These are phyloP conservation scores for Poecile montanus DNA, from an alignment of 2,797 vertebrate genomes.

Conservation along the genomic window DNA sequence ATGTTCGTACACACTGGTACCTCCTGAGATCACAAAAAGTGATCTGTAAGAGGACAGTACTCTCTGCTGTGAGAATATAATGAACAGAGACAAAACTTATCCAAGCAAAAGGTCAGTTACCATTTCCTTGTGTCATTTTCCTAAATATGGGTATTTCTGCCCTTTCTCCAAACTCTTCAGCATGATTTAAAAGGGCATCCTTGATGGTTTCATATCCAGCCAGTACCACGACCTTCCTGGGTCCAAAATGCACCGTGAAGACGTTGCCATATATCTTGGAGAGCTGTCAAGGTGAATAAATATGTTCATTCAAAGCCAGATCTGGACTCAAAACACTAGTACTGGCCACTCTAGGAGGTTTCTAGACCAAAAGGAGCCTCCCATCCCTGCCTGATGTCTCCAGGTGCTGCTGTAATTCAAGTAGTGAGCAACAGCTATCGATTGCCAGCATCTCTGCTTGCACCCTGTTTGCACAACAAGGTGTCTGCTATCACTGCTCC, in stretches of 20 bases:
- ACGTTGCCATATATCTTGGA: constrained; percentile 68
- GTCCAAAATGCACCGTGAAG: constrained; percentile 74
- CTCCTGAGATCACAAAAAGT: not conserved
- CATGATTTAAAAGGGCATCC: constrained; percentile 73
- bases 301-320: not conserved
- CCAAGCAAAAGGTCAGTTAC: constrained; percentile 6
- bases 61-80: not conserved
- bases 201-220: constrained; percentile 73
- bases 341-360: not conserved
- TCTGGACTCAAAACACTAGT: not conserved
- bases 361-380: not conserved
- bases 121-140: constrained; percentile 54
- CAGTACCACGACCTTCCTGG: constrained; percentile 65
- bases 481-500: constrained; percentile 57
- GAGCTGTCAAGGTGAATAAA: constrained; percentile 54
- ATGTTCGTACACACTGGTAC: accelerated
- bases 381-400: not conserved
- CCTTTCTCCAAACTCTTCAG: constrained; percentile 74
- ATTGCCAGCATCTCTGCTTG: constrained; percentile 34
- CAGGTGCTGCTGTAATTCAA: constrained; percentile 17
- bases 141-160: constrained; percentile 70
- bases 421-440: constrained; percentile 1
- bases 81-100: not conserved
- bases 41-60: not conserved
- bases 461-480: constrained; percentile 63